phyloP scores from a whole-genome alignment of 1,140 invertebrate genomes.

The Sarcophaga peregrina region DNA sequence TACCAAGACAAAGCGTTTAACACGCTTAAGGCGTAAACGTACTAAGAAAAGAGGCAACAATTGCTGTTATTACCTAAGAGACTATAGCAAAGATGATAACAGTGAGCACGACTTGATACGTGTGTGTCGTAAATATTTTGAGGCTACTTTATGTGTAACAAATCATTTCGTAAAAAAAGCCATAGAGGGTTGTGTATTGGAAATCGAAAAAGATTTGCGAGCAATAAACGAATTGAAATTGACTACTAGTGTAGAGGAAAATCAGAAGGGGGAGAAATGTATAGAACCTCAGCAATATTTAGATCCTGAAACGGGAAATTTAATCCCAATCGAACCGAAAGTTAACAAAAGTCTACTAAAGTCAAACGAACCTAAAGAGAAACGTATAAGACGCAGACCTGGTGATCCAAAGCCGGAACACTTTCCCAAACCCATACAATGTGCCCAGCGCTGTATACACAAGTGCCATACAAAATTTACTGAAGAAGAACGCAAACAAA shows the following conservation, averaged over 20 bases:
- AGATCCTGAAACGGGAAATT: slow-evolving; percentile 26
- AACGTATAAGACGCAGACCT: slow-evolving; percentile 8
- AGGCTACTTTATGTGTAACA: slow-evolving; percentile 26
- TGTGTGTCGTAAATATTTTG: slow-evolving; percentile 38
- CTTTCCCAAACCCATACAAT: slow-evolving; percentile 43
- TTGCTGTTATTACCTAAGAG: slow-evolving; percentile 32
- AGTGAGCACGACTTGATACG: not conserved
- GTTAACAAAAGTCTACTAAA: not conserved
- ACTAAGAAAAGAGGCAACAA: slow-evolving; percentile 10
- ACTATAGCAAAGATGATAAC: not conserved
- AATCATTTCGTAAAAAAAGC: slow-evolving; percentile 37
- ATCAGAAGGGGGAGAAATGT: not conserved
- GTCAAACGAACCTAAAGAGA: slow-evolving; percentile 11
- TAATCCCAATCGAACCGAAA: slow-evolving; percentile 13
- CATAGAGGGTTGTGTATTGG: slow-evolving; percentile 3
- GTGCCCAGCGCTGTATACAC: slow-evolving; percentile 19
- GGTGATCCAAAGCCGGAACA: not conserved
- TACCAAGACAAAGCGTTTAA: not conserved
- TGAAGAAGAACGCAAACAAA: slow-evolving; percentile 31
- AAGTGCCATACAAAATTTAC: slow-evolving; percentile 45
- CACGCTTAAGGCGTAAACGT: not conserved
- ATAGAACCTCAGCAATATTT: not conserved
- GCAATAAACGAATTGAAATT: not conserved
- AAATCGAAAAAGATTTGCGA: not conserved
- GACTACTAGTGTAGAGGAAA: not conserved